Evolutionary conservation across 2,797 vertebrate species (phyloP).

Genomic region (Rhabdomys pumilio): DNA sequence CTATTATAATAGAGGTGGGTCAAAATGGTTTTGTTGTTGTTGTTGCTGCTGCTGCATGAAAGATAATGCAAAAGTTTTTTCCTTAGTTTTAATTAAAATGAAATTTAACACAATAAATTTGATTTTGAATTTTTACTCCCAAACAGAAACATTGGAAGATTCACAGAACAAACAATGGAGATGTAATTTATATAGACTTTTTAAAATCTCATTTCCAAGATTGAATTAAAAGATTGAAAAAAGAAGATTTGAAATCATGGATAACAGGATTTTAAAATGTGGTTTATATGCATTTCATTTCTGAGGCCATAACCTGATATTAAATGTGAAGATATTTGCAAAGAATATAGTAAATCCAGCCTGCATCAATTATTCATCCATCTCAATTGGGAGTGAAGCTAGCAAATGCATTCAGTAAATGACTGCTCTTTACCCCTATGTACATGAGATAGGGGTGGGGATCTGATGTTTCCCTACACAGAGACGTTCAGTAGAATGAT

Average conservation of each 20-base stretch:
- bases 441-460: slow-evolving; percentile 12
- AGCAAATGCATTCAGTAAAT: slow-evolving; percentile 67
- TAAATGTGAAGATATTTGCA: slow-evolving; percentile 62
- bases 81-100: slow-evolving; percentile 26
- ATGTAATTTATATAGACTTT: background rate
- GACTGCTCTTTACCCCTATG: slow-evolving; percentile 55
- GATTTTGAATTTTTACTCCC: slow-evolving; percentile 43
- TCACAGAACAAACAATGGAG: background rate
- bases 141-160: slow-evolving; percentile 55
- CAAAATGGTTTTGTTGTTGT: background rate
- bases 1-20: background rate
- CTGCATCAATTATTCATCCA: slow-evolving; percentile 74
- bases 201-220: background rate
- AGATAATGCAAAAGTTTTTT: background rate
- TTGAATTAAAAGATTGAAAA: slow-evolving; percentile 37
- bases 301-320: slow-evolving; percentile 59
- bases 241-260: slow-evolving; percentile 33
- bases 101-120: background rate
- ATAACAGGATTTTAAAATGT: slow-evolving; percentile 69
- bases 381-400: slow-evolving; percentile 61
- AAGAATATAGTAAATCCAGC: slow-evolving; percentile 55
- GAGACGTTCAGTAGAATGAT: slow-evolving; percentile 34
- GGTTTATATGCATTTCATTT: slow-evolving; percentile 46
- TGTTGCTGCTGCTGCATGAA: background rate
- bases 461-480: slow-evolving; percentile 35